phyloP scores from a whole-genome alignment of 2,113 vertebrate genomes.

The Lophius piscatorius region DNA sequence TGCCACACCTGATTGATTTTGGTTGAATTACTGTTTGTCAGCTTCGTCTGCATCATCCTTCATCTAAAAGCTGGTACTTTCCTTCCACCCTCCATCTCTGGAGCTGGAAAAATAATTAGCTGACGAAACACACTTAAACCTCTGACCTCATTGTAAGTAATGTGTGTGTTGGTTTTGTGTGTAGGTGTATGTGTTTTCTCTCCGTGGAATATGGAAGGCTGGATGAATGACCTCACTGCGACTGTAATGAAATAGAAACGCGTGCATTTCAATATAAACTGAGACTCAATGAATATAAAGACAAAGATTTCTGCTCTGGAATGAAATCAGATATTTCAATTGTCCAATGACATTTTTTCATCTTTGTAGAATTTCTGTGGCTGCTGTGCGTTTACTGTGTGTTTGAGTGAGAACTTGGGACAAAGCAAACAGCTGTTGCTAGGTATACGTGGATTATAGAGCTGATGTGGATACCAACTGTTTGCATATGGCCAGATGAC shows the following conservation, averaged over 20 bases:
- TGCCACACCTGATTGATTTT: conserved; percentile 37
- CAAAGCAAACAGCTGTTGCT: conserved; percentile 80
- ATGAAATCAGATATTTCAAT: conserved; percentile 11
- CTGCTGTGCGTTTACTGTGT: conserved; percentile 21
- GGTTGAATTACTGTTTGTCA: conserved; percentile 17
- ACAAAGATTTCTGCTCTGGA: conserved; percentile 23
- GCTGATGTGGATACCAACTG: conserved; percentile 50
- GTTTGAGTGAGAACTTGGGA: conserved; percentile 12
- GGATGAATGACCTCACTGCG: conserved; percentile 20
- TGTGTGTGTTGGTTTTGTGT: conserved; percentile 1
- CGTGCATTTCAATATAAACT: background rate
- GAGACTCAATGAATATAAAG: conserved; percentile 18
- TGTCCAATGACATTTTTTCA: background rate
- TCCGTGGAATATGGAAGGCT: conserved; percentile 13
- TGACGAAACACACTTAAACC: conserved; percentile 29
- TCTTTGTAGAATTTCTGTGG: background rate
- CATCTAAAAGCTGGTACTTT: conserved; percentile 38
- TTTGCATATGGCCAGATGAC: conserved; percentile 69
- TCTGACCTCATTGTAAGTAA: conserved; percentile 50
- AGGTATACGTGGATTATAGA: conserved; percentile 69
- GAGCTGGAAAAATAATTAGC: conserved; percentile 65
- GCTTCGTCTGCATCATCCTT: conserved; percentile 45
- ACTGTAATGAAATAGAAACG: conserved; percentile 14
- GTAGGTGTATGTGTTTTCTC: conserved; percentile 10
- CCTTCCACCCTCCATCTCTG: background rate